A percentile compares a stretch with the other conserved stretches of the same genome.
phyloP scores from a whole-genome alignment of 2,113 vertebrate genomes.

The Neofelis nebulosa region DNA sequence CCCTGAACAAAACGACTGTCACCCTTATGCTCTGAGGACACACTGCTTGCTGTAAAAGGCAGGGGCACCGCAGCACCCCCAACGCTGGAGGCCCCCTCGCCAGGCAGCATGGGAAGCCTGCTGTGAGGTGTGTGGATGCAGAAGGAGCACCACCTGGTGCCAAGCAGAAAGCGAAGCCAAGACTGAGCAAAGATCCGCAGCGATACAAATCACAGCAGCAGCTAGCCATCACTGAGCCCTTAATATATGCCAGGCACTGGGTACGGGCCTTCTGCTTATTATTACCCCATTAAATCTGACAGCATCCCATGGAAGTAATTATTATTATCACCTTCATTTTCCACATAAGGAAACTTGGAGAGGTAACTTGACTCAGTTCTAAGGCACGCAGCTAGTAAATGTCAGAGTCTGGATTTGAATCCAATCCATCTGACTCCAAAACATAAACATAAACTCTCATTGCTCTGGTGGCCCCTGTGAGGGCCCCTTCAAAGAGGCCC shows the following conservation, averaged over 20 bases:
- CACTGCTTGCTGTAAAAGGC: background rate
- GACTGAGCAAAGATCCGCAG: background rate
- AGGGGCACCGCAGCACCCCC: rapidly evolving
- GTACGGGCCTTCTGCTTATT: background rate
- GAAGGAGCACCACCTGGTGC: background rate
- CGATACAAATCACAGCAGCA: background rate
- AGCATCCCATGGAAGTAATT: background rate
- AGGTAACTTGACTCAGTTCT: background rate
- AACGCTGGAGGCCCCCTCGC: too few relatives aligned
- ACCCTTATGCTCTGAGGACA: background rate
- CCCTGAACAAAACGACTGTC: background rate
- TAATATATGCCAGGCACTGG: background rate
- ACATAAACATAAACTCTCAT: background rate
- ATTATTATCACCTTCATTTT: background rate
- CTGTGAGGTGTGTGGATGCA: background rate
- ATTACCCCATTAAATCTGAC: background rate
- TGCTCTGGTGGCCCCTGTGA: background rate
- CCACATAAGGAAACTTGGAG: background rate
- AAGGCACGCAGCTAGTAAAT: background rate
- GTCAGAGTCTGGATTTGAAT: background rate
- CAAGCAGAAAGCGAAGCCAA: background rate
- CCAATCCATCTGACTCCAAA: background rate
- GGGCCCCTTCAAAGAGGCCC: background rate
- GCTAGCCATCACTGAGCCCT: background rate
- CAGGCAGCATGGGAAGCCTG: background rate